These are phyloP conservation scores for Oreochromis spilurus DNA, from an alignment of 2,113 vertebrate species.

Conservation along the genomic window DNA sequence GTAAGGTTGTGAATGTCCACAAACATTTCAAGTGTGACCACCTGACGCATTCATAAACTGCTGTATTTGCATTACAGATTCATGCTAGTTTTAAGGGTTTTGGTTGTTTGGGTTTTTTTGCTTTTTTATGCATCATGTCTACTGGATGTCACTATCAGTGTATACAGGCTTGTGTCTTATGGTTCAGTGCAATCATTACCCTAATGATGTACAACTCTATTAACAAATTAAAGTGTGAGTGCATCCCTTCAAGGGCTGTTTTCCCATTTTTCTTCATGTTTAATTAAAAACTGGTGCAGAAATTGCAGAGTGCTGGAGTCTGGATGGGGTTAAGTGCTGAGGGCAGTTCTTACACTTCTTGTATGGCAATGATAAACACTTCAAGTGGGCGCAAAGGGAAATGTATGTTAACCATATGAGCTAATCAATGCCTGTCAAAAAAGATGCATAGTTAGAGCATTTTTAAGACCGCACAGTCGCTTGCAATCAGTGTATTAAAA, in stretches of 20 bases:
- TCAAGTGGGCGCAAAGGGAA: constrained; percentile 55
- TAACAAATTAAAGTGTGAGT: constrained; percentile 63
- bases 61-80: constrained; percentile 26
- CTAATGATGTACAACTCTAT: constrained; percentile 55
- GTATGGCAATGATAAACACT: constrained; percentile 64
- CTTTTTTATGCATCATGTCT: background rate
- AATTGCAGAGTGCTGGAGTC: constrained; percentile 42
- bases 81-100: background rate
- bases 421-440: constrained; percentile 66
- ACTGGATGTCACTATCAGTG: constrained; percentile 15
- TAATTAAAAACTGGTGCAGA: constrained; percentile 63
- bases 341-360: constrained; percentile 55
- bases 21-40: background rate
- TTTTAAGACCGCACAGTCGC: background rate
- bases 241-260: constrained; percentile 55
- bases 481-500: constrained; percentile 47
- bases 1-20: background rate
- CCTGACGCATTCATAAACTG: background rate
- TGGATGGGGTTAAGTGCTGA: constrained; percentile 56
- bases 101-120: background rate
- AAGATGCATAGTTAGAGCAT: constrained; percentile 48
- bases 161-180: constrained; percentile 32
- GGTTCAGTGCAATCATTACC: constrained; percentile 49
- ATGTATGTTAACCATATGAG: constrained; percentile 54
- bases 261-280: constrained; percentile 59